These are phyloP conservation scores for Rostratula benghalensis DNA, from an alignment of 2,113 vertebrate species.

Conservation along the genomic window DNA sequence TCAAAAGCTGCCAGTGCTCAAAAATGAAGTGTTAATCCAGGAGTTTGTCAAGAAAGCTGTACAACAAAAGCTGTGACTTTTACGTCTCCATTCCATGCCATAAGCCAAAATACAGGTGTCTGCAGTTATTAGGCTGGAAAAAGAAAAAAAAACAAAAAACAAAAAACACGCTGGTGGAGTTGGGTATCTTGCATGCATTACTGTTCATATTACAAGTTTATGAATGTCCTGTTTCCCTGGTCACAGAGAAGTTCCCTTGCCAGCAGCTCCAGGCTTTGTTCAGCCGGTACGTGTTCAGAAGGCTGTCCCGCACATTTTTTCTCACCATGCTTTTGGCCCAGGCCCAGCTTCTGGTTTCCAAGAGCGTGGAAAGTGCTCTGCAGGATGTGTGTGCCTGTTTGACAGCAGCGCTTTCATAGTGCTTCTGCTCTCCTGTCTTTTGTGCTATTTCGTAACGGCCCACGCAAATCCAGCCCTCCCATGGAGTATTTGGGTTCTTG, in stretches of 20 bases:
- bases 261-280: background rate
- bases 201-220: background rate
- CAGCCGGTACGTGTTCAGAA: background rate
- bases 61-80: background rate
- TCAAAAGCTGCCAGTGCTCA: background rate
- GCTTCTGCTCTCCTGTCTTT: background rate
- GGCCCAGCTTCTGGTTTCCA: background rate
- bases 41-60: background rate
- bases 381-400: background rate
- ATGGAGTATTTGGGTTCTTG: background rate
- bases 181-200: background rate
- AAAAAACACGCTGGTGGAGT: background rate
- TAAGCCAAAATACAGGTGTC: background rate
- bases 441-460: background rate
- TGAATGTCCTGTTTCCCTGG: background rate
- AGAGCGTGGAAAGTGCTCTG: background rate
- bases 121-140: background rate
- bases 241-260: background rate
- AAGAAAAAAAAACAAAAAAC: too few relatives aligned
- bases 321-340: background rate
- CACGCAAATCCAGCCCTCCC: background rate
- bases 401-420: background rate
- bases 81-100: background rate
- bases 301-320: background rate
- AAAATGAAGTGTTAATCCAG: background rate